phyloP scores from a whole-genome alignment of 2,888 invertebrate genomes.

The Habrosyne pyritoides region DNA sequence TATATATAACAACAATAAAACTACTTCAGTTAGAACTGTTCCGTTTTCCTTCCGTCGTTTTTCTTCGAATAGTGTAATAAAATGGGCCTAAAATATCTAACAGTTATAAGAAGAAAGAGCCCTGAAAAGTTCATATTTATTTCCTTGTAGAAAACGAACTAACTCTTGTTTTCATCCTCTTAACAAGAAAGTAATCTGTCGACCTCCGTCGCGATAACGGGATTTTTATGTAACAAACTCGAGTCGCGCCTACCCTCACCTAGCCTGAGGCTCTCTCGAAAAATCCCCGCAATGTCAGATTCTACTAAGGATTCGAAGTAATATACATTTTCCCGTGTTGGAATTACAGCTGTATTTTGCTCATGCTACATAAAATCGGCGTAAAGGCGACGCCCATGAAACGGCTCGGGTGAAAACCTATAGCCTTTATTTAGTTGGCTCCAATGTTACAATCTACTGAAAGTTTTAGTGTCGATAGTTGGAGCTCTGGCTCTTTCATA shows the following conservation, averaged over 20 bases:
- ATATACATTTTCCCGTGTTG: constrained; percentile 79
- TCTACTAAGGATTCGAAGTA: constrained; percentile 75
- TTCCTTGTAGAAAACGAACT: constrained; percentile 74
- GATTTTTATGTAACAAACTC: constrained; percentile 82
- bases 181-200: constrained; percentile 83
- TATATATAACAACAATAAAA: neutral
- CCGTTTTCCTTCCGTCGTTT: constrained; percentile 28
- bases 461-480: constrained; percentile 74
- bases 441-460: constrained; percentile 72
- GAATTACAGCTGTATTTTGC: constrained; percentile 78
- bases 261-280: constrained; percentile 75
- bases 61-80: constrained; percentile 46
- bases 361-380: constrained; percentile 78
- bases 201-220: constrained; percentile 79
- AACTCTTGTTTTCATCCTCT: constrained; percentile 80
- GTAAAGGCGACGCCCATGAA: constrained; percentile 74
- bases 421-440: constrained; percentile 75
- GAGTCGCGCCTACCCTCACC: constrained; percentile 80
- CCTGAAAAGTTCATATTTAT: constrained; percentile 71
- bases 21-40: neutral
- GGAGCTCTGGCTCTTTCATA: constrained; percentile 58
- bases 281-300: constrained; percentile 78
- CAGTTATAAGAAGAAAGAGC: constrained; percentile 55
- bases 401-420: constrained; percentile 62
- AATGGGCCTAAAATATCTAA: constrained; percentile 54